Percentiles rank a stretch among this genome's conserved stretches.
These are phyloP conservation scores for Heptranchias perlo DNA, from an alignment of 2,113 vertebrate genomes.

Conservation along the genomic window DNA sequence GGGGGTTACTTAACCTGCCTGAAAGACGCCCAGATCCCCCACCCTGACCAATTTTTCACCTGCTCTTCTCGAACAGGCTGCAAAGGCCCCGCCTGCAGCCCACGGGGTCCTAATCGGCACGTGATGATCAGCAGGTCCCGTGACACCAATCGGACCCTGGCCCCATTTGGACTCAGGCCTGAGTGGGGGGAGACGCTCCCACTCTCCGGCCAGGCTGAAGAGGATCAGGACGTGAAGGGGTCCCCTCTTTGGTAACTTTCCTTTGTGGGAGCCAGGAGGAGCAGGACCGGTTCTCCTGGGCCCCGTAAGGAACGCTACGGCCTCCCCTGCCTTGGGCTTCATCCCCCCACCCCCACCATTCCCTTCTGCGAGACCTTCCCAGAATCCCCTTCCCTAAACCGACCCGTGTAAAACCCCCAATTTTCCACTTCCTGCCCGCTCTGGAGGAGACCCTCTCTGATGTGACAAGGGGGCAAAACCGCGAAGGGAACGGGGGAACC, in stretches of 20 bases:
- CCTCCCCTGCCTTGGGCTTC: background rate
- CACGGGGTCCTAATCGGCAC: too few relatives aligned
- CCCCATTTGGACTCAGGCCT: too few relatives aligned
- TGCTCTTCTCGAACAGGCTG: too few relatives aligned
- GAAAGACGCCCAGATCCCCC: too few relatives aligned
- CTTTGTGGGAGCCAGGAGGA: background rate
- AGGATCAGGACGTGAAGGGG: background rate
- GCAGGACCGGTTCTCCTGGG: background rate
- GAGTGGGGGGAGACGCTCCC: too few relatives aligned
- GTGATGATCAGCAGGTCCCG: too few relatives aligned
- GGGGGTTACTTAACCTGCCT: too few relatives aligned
- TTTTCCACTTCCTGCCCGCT: too few relatives aligned
- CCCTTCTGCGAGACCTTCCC: background rate
- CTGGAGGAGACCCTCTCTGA: background rate
- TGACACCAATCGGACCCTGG: too few relatives aligned
- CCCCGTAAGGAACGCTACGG: background rate
- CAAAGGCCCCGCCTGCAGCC: too few relatives aligned
- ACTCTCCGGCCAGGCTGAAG: too few relatives aligned
- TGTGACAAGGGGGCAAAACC: background rate
- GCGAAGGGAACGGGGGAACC: conserved; percentile 46
- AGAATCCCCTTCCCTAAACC: background rate
- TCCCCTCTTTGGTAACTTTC: background rate
- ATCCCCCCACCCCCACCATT: background rate
- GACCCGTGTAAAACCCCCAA: background rate
- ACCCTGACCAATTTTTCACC: too few relatives aligned